A percentile compares a stretch with the other conserved stretches of the same genome.
Conservation (phyloP, 2,113 vertebrate species). For the Malurus melanocephalus region DNA sequence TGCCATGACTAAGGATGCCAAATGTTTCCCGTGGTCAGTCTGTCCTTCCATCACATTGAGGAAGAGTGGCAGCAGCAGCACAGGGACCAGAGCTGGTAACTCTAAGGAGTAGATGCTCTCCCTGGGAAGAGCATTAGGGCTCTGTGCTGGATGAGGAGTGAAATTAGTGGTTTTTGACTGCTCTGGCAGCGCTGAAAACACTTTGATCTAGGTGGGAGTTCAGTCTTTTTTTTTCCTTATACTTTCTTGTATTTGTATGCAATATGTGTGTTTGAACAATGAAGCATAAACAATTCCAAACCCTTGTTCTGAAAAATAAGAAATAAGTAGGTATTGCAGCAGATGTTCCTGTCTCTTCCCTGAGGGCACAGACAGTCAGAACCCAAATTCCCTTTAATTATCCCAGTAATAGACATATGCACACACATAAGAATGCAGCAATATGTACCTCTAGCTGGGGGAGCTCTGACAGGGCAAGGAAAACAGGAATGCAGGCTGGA, state of each 20-base stretch:
- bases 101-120: not conserved
- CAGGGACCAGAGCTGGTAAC: not conserved
- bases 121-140: not conserved
- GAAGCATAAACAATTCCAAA: slow-evolving; percentile 46
- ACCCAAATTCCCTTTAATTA: slow-evolving; percentile 47
- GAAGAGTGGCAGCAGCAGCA: not conserved
- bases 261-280: slow-evolving; percentile 28
- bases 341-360: slow-evolving; percentile 58
- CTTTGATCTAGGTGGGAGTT: slow-evolving; percentile 68
- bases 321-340: slow-evolving; percentile 12
- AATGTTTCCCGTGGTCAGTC: accelerated
- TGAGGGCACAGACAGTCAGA: slow-evolving; percentile 47
- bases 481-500: not conserved
- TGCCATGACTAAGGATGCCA: not conserved
- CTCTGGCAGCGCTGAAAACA: not conserved
- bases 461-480: not conserved
- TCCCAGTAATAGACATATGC: not conserved
- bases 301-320: slow-evolving; percentile 37
- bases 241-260: slow-evolving; percentile 41
- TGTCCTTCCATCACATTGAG: accelerated
- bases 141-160: not conserved
- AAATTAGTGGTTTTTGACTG: not conserved
- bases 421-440: not conserved
- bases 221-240: not conserved
- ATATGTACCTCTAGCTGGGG: not conserved